Evolutionary conservation across 2,888 invertebrate genomes (phyloP).

Genomic region (Synanthedon formicaeformis): DNA sequence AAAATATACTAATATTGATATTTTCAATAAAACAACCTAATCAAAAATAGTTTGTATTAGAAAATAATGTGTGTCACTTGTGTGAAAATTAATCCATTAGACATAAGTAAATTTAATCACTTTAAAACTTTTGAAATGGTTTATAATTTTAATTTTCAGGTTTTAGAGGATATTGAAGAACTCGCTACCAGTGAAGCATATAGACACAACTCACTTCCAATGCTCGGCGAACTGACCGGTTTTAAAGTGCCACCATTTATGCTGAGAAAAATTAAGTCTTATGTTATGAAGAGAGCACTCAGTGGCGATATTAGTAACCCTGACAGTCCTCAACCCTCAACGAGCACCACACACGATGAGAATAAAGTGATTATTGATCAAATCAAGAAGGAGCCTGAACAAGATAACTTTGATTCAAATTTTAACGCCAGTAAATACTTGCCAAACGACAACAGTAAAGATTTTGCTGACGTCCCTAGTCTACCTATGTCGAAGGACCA

Average conservation of each 20-base stretch:
- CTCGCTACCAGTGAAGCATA: constrained; percentile 81
- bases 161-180: constrained; percentile 82
- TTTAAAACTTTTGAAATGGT: neutral
- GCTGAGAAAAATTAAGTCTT: constrained; percentile 78
- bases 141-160: constrained; percentile 28
- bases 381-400: constrained; percentile 46
- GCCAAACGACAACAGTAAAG: constrained; percentile 42
- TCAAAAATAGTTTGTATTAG: neutral
- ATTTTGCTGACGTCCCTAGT: constrained; percentile 42
- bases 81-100: neutral
- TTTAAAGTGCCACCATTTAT: constrained; percentile 82
- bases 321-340: constrained; percentile 51
- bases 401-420: constrained; percentile 43
- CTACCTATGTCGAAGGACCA: constrained; percentile 40
- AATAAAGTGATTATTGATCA: constrained; percentile 44
- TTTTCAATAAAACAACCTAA: too few relatives aligned
- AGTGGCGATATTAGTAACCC: constrained; percentile 40
- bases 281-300: constrained; percentile 59
- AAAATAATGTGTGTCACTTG: too few relatives aligned
- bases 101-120: neutral
- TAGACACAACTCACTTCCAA: constrained; percentile 72
- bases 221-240: constrained; percentile 77
- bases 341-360: constrained; percentile 40
- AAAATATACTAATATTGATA: too few relatives aligned
- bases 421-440: constrained; percentile 55